phyloP scores from a whole-genome alignment of 2,113 vertebrate species.

The Podilymbus podiceps region DNA sequence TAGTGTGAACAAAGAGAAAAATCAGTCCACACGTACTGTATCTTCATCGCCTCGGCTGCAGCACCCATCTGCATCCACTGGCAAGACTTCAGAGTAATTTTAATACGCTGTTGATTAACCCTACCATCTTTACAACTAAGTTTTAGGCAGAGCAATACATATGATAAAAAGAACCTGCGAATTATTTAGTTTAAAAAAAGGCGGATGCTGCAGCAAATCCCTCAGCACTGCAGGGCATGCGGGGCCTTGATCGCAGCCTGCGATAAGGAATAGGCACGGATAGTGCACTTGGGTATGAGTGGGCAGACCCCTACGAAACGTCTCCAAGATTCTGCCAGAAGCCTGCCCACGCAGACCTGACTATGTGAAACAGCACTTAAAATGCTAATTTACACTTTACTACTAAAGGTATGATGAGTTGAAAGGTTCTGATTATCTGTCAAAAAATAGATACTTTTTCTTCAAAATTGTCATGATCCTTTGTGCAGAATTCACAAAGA shows the following conservation, averaged over 20 bases:
- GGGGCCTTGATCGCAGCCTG: neutral
- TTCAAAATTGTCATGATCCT: neutral
- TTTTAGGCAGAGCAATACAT: neutral
- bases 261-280: neutral
- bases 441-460: neutral
- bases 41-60: conserved; percentile 22
- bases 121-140: neutral
- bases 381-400: conserved; percentile 28
- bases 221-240: conserved; percentile 13
- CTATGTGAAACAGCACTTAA: neutral
- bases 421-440: conserved; percentile 11
- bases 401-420: neutral
- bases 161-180: neutral
- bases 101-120: neutral
- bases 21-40: neutral
- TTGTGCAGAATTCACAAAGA: neutral
- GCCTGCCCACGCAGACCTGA: conserved; percentile 37
- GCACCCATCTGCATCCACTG: conserved; percentile 15
- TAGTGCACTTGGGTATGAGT: neutral
- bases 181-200: neutral
- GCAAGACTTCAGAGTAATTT: conserved; percentile 25
- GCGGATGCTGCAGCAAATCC: neutral
- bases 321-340: conserved; percentile 31
- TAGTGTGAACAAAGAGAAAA: conserved; percentile 8
- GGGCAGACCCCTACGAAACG: conserved; percentile 20